Evolutionary conservation across 2,113 vertebrate species (phyloP).

Genomic region (Cacatua alba): DNA sequence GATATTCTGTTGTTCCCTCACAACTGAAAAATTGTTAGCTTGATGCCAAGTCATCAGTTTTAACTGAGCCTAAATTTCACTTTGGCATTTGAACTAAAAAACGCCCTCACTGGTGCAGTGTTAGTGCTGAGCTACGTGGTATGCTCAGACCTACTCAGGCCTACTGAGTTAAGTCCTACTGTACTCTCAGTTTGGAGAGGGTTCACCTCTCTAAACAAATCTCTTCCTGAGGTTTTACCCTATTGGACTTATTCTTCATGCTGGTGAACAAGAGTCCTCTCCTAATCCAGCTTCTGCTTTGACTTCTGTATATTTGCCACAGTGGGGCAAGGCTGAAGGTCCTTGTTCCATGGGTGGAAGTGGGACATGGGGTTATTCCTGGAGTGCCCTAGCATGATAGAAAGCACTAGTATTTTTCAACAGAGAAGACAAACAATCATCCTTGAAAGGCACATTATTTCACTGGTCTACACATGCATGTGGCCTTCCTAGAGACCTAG

Average conservation of each 20-base stretch:
- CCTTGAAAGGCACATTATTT: neutral
- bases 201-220: neutral
- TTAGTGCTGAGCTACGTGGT: neutral
- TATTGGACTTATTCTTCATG: neutral
- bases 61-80: neutral
- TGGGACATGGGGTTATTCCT: fast-evolving
- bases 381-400: neutral
- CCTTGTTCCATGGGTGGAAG: neutral
- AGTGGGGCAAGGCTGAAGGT: neutral
- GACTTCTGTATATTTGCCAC: neutral
- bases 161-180: neutral
- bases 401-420: neutral
- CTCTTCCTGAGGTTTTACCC: neutral
- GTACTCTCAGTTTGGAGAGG: neutral
- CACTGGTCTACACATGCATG: fast-evolving
- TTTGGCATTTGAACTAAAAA: neutral
- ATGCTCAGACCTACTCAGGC: neutral
- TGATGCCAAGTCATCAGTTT: neutral
- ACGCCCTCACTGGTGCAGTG: neutral
- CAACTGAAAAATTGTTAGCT: neutral
- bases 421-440: neutral
- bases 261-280: neutral
- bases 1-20: neutral
- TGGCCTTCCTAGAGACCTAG: neutral
- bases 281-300: neutral